Conservation (phyloP, 2,113 vertebrate species). For the Axis porcinus region DNA sequence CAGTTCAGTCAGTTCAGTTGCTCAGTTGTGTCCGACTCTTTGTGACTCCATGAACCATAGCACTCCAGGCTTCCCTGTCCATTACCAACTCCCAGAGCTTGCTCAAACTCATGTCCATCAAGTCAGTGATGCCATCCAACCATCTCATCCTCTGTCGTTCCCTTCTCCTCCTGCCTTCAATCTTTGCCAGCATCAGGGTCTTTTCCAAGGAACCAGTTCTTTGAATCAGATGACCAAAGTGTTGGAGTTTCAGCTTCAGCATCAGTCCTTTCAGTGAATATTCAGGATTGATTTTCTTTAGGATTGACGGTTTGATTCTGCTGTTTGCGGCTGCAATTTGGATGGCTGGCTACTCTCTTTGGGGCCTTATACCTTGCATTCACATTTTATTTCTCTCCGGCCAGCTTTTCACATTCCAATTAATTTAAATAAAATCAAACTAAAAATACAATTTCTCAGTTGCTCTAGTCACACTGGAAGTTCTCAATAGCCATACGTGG, state of each 20-base stretch:
- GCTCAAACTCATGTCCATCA: neutral
- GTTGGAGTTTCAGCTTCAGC: neutral
- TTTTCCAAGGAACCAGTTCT: neutral
- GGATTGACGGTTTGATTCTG: neutral
- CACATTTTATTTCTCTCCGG: neutral
- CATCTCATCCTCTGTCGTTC: neutral
- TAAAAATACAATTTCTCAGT: neutral
- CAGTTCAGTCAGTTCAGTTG: neutral
- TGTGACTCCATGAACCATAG: neutral
- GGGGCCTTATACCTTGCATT: neutral
- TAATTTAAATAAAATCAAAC: constrained; percentile 10
- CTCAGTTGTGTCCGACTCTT: neutral
- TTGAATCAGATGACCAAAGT: neutral
- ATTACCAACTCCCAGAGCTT: neutral
- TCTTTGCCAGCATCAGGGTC: neutral
- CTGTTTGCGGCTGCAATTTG: neutral
- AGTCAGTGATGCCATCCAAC: neutral
- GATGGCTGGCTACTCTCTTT: neutral
- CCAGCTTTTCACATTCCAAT: neutral
- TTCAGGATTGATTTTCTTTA: neutral
- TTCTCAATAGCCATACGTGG: neutral
- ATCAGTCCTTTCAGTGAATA: neutral
- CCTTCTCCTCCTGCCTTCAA: neutral
- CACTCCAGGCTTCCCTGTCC: neutral
- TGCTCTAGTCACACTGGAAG: neutral